These are phyloP conservation scores for Mesodorylaimus sp. DNA, from an alignment of 2,888 invertebrate species.

Conservation along the genomic window DNA sequence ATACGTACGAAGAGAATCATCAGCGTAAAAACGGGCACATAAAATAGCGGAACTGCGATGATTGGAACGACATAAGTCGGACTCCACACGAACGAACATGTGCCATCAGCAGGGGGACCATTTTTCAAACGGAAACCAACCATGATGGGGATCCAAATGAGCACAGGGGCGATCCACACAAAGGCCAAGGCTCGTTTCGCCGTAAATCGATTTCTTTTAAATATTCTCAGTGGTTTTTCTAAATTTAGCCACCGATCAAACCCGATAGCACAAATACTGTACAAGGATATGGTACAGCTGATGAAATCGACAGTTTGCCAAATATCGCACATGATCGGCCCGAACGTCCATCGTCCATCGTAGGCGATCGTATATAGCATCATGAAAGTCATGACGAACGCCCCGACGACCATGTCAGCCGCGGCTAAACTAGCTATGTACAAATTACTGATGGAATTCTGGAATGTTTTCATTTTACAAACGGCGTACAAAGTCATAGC, in stretches of 20 bases:
- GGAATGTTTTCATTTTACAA: background rate
- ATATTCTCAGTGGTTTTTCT: conserved; percentile 22
- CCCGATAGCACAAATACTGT: conserved; percentile 23
- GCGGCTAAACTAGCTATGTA: conserved; percentile 18
- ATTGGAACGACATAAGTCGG: conserved; percentile 12
- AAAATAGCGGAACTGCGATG: conserved; percentile 15
- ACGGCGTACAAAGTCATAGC: background rate
- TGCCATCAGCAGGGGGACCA: background rate
- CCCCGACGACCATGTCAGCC: conserved; percentile 20
- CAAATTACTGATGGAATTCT: conserved; percentile 18
- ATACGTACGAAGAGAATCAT: conserved; percentile 19
- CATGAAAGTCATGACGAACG: conserved; percentile 18
- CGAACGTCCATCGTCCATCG: conserved; percentile 13
- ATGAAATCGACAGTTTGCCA: conserved; percentile 19
- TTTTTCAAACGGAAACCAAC: background rate
- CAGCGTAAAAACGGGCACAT: conserved; percentile 18
- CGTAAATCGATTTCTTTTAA: conserved; percentile 17
- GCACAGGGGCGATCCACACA: conserved; percentile 21
- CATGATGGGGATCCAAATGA: conserved; percentile 17
- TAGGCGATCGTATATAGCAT: conserved; percentile 6
- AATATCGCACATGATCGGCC: conserved; percentile 14
- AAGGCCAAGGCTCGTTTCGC: conserved; percentile 16
- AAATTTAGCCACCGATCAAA: conserved; percentile 21
- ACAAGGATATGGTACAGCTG: conserved; percentile 19
- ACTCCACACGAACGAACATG: conserved; percentile 13